Evolutionary conservation across 2,888 invertebrate species (phyloP).

Genomic region (Keiferia lycopersicella): DNA sequence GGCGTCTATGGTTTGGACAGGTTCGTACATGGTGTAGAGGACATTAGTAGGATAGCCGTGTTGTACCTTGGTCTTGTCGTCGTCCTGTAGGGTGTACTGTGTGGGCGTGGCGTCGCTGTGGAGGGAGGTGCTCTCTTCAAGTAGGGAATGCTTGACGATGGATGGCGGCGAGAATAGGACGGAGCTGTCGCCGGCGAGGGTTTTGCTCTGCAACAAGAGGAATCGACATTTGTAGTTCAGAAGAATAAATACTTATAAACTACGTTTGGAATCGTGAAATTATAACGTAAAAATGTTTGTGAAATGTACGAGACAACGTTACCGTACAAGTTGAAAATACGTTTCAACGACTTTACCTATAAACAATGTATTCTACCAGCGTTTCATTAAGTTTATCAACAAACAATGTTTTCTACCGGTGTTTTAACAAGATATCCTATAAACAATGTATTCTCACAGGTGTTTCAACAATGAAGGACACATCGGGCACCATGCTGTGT

Average conservation of each 20-base stretch:
- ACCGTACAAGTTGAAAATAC: no score
- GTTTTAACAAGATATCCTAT: no score
- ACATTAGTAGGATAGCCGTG: slow-evolving; percentile 74
- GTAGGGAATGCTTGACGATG: slow-evolving; percentile 90
- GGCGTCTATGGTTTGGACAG: not conserved
- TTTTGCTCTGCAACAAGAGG: slow-evolving; percentile 88
- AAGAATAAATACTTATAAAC: no score
- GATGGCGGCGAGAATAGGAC: slow-evolving; percentile 93
- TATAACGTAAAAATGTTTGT: no score
- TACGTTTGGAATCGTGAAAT: no score
- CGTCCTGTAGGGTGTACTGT: slow-evolving; percentile 67
- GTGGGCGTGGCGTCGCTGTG: slow-evolving; percentile 71
- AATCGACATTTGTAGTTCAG: no score
- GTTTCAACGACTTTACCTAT: no score
- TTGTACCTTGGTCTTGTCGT: slow-evolving; percentile 77
- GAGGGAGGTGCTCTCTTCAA: slow-evolving; percentile 83
- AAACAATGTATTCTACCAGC: no score
- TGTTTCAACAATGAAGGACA: slow-evolving; percentile 88
- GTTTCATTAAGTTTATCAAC: no score
- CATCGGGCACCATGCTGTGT: slow-evolving; percentile 75
- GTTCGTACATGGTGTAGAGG: slow-evolving; percentile 45
- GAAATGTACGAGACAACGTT: no score
- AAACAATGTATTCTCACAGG: slow-evolving; percentile 78
- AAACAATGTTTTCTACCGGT: no score
- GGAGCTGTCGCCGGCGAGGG: slow-evolving; percentile 88